Base-by-base conservation (phyloP, 2,113 vertebrate species). In the Channa argus region DNA sequence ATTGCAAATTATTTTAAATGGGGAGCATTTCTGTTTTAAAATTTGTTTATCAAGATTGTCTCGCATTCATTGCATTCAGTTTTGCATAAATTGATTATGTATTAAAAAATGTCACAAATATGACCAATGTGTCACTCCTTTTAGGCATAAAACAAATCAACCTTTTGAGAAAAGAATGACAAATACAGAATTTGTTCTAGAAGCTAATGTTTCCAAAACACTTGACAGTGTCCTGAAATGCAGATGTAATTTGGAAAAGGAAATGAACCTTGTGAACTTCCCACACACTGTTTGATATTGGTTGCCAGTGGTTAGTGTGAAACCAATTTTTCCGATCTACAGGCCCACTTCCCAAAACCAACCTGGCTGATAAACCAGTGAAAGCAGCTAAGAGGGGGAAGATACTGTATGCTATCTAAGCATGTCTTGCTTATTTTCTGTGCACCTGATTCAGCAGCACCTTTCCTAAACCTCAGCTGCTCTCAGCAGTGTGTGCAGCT, bases 391-490 rank as follows among this genome's bases (percentile, higher is more conserved):
- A 72, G 72, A 9, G 2, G 0, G 41, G 8, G 41, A 39, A n/a
- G 12, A 5, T 39, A 12, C 41, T 24, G 6, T 37, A 5, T 33
- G 10, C 51, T 15, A 10, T 68, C 36, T 10, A 12, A 77, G 44
- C 34, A 11, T 1, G 8, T 36, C 6, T 8, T 10, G 13, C 43
- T 62, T 24, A 52, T 63, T 63, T 39, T 52, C 53, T 63, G 46
- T 66, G 55, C 14, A 56, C 9, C 59, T 0, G 0, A 52, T 71
- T 62, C 38, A 33, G 63, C 56, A 55, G 66, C 33, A 1, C 50
- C 6, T 59, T 58, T 13, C 53, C 54, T 55, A 64, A 37, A 53
- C 72, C 71, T 85, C 79, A 58, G 67, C 70, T 39, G 51, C 44
- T 15, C 39, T 71, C 46, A 13, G 37, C 24, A 13, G 54, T 61